Base-by-base conservation (phyloP, 2,113 vertebrate genomes). In the Callorhinus ursinus region DNA sequence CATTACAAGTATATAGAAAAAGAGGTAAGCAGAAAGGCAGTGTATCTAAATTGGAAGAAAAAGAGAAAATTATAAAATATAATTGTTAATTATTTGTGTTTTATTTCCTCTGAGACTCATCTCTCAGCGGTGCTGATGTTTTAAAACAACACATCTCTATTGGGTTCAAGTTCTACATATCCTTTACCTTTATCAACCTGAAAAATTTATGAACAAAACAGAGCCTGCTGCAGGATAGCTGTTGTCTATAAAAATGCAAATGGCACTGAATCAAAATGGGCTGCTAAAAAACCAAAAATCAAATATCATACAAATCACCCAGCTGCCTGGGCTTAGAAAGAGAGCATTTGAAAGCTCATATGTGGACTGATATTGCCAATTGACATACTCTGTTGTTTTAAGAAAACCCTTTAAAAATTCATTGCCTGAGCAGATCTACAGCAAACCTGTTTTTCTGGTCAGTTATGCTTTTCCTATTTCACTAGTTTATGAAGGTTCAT, bases 361-460 rank as follows among this genome's bases (percentile, higher is more conserved):
- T 97, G 69, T 97, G 82, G 95, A 87, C 83, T 74, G 63, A 81
- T 91, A 67, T 59, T 98, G 72, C 46, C 90, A 88, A 77, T 82
- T 93, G 65, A 90, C 97, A 77, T 97, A 90, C 53, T 93, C 21
- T 71, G 57, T 0, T 95, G 88, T 97, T 98, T 98, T 97, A 98
- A 97, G 36, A 22, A 98, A 97, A 98, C 21, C 26, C 94, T 98
- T 98, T 93, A 98, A 98, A 98, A 98, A 97, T 97, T 94, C 67
- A 98, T 97, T 97, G 59, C 84, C 91, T 97, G 76, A 96, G 89
- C 74, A 85, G 24, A 93, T 88, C 85, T 13, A 46, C 46, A 84
- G 39, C 31, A 98, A 96, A 57, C 33, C 10, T 98, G 51, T 92
- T 90, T 93, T 72, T 39, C 57, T 88, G 33, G 24, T 3, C 67